Base-by-base conservation (phyloP, 2,888 invertebrate species). In the Lacanobia oleracea region DNA sequence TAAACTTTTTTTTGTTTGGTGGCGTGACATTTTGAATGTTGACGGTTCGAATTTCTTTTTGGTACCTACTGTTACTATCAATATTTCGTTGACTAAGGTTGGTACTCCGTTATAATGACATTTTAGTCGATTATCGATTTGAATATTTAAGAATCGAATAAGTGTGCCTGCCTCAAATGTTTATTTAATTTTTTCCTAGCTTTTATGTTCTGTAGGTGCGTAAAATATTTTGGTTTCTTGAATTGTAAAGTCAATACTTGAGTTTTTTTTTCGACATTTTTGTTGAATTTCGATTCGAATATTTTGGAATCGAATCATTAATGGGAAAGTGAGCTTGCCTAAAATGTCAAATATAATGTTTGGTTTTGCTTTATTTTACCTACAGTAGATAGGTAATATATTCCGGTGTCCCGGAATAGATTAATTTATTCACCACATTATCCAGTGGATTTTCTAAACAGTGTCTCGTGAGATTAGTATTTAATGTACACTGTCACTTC, bases 31-130 rank as follows among this genome's bases (percentile, higher is more conserved):
- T 65, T 66, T 18, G 7, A 43, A 62, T 1, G 23, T 57, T n/a
- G 43, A 33, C 21, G 50, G 56, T 71, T 81, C n/a, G 12, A 27
- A 56, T 81, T 59, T 8, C 45, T 76, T 66, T 70, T 70, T 57
- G 7, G 16, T 40, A 14, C n/a, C n/a, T n/a, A n/a, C n/a, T n/a
- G n/a, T n/a, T n/a, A n/a, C 12, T 59, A 40, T 23, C 33, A 74
- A 27, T 56, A 10, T 48, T 64, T 43, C n/a, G 1, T n/a, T 10
- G 3, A 51, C n/a, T 59, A 27, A 1, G 12, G 7, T 53, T 23
- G 45, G 37, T 27, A 61, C 56, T 9, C 27, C 50, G 37, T 18
- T 67, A 23, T 37, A 12, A 56, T 6, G 3, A 37, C 3, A 54
- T 63, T 66, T 59, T 51, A 60, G 57, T 69, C 45, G 50, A 66